Conservation (phyloP, 1,140 invertebrate genomes). For the Zeugodacus cucurbitae region DNA sequence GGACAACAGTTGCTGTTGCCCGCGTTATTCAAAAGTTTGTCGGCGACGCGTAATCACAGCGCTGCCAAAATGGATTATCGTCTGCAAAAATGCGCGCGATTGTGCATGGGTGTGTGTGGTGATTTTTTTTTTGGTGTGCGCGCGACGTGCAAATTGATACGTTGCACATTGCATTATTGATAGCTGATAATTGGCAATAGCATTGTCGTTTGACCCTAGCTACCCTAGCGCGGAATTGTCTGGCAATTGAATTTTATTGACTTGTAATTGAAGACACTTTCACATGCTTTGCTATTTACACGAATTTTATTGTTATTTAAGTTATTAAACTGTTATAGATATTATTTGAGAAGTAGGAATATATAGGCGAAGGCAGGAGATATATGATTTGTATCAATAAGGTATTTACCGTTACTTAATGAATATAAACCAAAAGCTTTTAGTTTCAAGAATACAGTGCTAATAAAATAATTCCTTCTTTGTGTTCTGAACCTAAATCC, state of each 20-base stretch:
- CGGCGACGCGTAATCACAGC: neutral
- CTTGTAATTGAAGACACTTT: neutral
- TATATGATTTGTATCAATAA: no score
- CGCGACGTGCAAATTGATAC: neutral
- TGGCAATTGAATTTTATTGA: neutral
- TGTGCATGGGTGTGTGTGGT: neutral
- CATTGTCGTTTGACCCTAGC: neutral
- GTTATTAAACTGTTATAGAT: neutral
- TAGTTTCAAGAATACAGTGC: no score
- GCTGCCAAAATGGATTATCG: neutral
- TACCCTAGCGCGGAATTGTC: neutral
- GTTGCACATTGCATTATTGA: slow-evolving; percentile 23
- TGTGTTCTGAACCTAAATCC: no score
- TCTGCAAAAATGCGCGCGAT: neutral
- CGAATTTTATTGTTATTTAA: neutral
- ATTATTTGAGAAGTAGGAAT: neutral
- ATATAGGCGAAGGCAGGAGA: neutral
- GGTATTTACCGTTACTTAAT: no score
- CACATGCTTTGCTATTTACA: neutral
- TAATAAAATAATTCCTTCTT: no score
- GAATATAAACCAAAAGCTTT: no score
- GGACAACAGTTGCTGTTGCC: neutral
- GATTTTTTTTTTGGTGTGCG: neutral
- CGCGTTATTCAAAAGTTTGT: neutral
- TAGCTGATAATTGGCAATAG: slow-evolving; percentile 5